Base-by-base conservation (phyloP, 1,140 invertebrate species). In the Saxidomus purpurata region DNA sequence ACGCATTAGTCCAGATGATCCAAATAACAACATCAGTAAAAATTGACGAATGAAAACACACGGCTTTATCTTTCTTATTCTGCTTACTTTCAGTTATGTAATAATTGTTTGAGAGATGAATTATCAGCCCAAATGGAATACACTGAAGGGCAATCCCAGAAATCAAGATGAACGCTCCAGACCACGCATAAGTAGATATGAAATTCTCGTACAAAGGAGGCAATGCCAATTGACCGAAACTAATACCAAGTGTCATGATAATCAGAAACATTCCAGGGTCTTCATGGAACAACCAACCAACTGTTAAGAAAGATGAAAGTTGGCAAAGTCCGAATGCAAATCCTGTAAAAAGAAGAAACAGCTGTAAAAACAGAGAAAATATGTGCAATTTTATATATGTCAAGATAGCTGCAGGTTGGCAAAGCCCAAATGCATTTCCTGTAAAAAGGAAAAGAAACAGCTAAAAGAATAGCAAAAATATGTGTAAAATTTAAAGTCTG, bases 241-340 rank as follows among this genome's bases (percentile, higher is more conserved):
- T 61, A 0, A 49, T 28, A 13, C 79, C 79, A 55, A 82, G 6
- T 19, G 79, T 82, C 8, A 82, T 4, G n/a, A 31, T 59, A n/a
- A 38, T 34, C 19, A 82, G 13, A 40, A 31, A 59, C 1, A 61
- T 1, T 36, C 79, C 55, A 4, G 79, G 22, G 25, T 82, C 28
- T 28, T 82, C 4, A 28, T 59, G 55, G 31, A 82, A 61, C 28
- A 61, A 31, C 59, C 52, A 59, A 17, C 52, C 28, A 17, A 82
- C 59, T 1, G 79, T 31, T 4, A 82, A n/a, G 34, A 38, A 82
- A 40, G 52, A 28, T 19, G 25, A 22, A 36, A 82, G 17, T 59
- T 82, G 52, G n/a, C 79, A 82, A 63, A 82, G 17, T n/a, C 79
- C 25, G 52, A 82, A 61, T 40, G 47, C 79, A n/a, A 61, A 31